Evolutionary conservation across 2,888 invertebrate species (phyloP).

Genomic region (Pseudeuparius sepicola): DNA sequence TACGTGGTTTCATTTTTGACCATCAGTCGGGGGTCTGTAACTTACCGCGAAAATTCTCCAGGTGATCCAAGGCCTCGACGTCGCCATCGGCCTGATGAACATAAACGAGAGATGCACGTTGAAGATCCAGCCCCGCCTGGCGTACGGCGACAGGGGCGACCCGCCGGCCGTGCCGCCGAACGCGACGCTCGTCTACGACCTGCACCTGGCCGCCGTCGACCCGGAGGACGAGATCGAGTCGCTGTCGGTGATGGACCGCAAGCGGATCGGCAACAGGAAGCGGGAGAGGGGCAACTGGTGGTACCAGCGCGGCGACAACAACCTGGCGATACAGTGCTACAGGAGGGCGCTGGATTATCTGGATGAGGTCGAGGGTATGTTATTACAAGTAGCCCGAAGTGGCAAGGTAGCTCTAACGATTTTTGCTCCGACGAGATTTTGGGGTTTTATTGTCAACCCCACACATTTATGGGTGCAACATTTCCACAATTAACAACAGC

Average conservation of each 20-base stretch:
- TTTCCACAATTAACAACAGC: too few species aligned
- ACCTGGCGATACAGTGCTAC: conserved; percentile 77
- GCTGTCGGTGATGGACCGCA: conserved; percentile 55
- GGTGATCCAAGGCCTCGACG: conserved; percentile 72
- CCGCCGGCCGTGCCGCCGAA: conserved; percentile 57
- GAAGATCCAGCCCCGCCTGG: conserved; percentile 68
- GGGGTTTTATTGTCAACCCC: too few species aligned
- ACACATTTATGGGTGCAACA: too few species aligned
- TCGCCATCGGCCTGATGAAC: conserved; percentile 78
- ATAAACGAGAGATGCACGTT: conserved; percentile 68
- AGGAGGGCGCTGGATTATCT: conserved; percentile 74
- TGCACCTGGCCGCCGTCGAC: conserved; percentile 60
- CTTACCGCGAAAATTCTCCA: too few species aligned
- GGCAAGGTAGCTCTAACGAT: too few species aligned
- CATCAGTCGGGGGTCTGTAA: too few species aligned
- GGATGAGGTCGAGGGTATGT: conserved; percentile 54
- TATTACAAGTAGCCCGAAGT: too few species aligned
- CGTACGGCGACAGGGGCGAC: conserved; percentile 66
- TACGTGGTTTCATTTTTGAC: too few species aligned
- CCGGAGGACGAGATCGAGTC: conserved; percentile 59
- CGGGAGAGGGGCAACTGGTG: conserved; percentile 85
- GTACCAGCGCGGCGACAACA: conserved; percentile 73
- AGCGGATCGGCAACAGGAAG: conserved; percentile 65
- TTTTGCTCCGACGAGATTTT: too few species aligned
- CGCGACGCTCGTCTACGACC: conserved; percentile 54